Base-by-base conservation (phyloP, 1,140 invertebrate genomes). In the Copidosoma floridanum region DNA sequence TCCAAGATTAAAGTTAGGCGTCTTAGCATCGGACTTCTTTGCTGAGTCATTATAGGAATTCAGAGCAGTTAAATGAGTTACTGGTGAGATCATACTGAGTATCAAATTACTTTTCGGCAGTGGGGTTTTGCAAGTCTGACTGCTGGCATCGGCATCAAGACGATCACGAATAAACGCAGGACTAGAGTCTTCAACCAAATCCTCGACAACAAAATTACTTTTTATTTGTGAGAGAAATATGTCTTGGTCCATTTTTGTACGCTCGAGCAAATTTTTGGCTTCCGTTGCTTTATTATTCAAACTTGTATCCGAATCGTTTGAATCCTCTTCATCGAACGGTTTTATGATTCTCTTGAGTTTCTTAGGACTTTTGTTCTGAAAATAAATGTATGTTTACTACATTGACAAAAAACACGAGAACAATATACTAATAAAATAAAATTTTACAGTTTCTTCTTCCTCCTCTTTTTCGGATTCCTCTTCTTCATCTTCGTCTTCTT, bases 291-390 rank as follows among this genome's bases (percentile, higher is more conserved):
- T 63, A 64, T 37, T 70, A 23, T 18, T n/a, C 12, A 50, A 8
- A 20, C 38, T 53, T 1, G 41, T 40, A 60, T 61, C 66, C 41
- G 46, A 72, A 47, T 43, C 54, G 41, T 59, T 68, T 14, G 68
- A 76, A 57, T 77, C 43, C n/a, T 70, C 73, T 11, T 78, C 64
- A 63, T 82, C 65, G 65, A 77, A 66, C 37, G 72, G 57, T 68
- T 65, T 72, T 43, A 71, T 71, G 61, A 74, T 81, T 47, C 72
- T 73, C 65, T 63, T 80, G 46, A 69, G 54, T 35, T 67, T 65
- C 47, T 64, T 72, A 4, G 64, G 55, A 44, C 63, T 61, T 16
- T 24, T 65, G 12, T 70, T 61, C 35, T 73, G 60, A 11, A 48
- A 41, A 57, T 10, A 7, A 4, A 41, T 32, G n/a, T n/a, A n/a